Base-by-base conservation (phyloP, 2,113 vertebrate genomes). In the Ammospiza caudacuta region DNA sequence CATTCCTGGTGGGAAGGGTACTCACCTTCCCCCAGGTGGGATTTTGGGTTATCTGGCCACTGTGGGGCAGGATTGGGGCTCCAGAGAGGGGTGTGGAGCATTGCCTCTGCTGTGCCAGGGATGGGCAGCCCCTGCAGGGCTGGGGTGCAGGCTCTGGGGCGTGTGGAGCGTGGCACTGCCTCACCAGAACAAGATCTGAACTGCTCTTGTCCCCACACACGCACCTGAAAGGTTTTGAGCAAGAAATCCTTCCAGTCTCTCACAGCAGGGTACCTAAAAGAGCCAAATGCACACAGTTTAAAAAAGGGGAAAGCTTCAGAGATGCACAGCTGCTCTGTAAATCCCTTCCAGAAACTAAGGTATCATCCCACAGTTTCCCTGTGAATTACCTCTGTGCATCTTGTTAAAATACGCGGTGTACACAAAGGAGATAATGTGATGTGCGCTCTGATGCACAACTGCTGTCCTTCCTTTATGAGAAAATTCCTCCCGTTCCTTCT, bases 321-420 rank as follows among this genome's bases (percentile, higher is more conserved):
- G 70, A 70, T 28, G 28, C 52, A 69, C 55, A 81, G 16, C 55
- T 69, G 39, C 55, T 83, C 43, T 47, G 28, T 49, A 86, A 80
- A 74, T 95, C 74, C 85, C 49, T 92, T 83, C 33, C 51, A 77
- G 62, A 67, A 83, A 20, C 16, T 73, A 58, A 81, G 62, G 20
- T 31, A 73, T 51, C 62, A 62, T 87, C 41, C 55, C 31, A 4
- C 12, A 47, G 29, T 69, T 68, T 87, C 54, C 73, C 54, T 83
- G 59, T 43, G 75, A 86, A 87, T 80, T 88, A 77, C 12, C 11
- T 63, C 51, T 57, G 54, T 6, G 63, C n/a, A 69, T 2, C 35
- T 80, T 83, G 37, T 83, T 85, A 73, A 77, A 85, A 88, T 55
- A 62, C 43, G 63, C 62, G 44, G 33, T 29, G 74, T 24, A 67